These are phyloP conservation scores for Rhagophthalmus giganteus DNA, from an alignment of 2,888 invertebrate genomes.

Conservation along the genomic window DNA sequence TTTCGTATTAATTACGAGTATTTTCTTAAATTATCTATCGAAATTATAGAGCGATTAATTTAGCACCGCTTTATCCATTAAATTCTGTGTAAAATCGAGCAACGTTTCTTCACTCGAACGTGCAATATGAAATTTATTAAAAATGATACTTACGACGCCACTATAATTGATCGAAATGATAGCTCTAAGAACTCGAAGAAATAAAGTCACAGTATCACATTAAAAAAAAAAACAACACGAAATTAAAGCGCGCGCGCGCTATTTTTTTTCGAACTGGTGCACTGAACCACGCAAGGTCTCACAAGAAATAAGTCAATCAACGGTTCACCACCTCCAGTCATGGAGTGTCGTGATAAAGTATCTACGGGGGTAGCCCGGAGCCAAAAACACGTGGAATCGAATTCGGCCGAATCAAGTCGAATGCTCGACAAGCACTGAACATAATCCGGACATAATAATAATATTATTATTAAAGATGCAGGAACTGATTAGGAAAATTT, in stretches of 20 bases:
- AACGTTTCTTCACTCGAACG: too few species aligned
- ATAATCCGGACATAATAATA: constrained; percentile 9
- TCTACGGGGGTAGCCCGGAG: constrained; percentile 40
- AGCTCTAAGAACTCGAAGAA: not conserved
- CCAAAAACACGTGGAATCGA: constrained; percentile 43
- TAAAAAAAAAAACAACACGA: constrained; percentile 3
- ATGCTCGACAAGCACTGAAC: constrained; percentile 11
- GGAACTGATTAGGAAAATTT: too few species aligned
- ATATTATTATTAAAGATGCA: too few species aligned
- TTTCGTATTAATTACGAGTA: too few species aligned
- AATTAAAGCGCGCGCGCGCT: constrained; percentile 3
- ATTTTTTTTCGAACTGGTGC: constrained; percentile 7
- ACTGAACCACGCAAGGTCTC: constrained; percentile 22
- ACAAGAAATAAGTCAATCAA: constrained; percentile 40
- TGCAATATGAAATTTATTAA: too few species aligned
- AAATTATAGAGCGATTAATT: too few species aligned
- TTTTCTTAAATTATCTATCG: too few species aligned
- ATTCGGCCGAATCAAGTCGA: constrained; percentile 32
- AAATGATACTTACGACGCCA: not conserved
- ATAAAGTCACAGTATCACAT: not conserved
- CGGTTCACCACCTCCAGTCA: constrained; percentile 45
- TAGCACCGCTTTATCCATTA: too few species aligned
- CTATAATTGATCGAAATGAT: too few species aligned
- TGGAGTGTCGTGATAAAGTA: constrained; percentile 39
- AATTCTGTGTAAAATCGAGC: too few species aligned